Percentiles rank a stretch among this genome's conserved stretches.
These are phyloP conservation scores for Cataglyphis hispanica DNA, from an alignment of 1,140 invertebrate genomes.

Conservation along the genomic window DNA sequence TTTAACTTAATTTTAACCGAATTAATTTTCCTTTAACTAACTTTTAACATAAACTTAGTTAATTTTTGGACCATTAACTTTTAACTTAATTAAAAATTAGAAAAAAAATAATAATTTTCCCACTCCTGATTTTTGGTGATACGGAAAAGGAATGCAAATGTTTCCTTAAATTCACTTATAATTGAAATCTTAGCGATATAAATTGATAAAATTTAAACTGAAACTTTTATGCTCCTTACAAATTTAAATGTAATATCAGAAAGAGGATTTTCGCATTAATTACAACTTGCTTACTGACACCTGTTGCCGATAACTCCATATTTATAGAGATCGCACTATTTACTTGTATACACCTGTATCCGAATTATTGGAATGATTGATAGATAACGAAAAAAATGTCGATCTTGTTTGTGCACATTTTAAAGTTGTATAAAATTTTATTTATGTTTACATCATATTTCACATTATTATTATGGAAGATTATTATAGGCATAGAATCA, in stretches of 20 bases:
- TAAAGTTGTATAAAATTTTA: not conserved
- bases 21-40: no score
- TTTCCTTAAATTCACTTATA: not conserved
- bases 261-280: slow-evolving; percentile 10
- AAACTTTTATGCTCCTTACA: not conserved
- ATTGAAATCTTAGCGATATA: not conserved
- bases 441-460: not conserved
- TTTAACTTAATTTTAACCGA: no score
- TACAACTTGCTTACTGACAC: slow-evolving; percentile 10
- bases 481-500: not conserved
- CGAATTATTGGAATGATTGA: not conserved
- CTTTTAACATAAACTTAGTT: no score
- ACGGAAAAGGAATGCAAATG: not conserved
- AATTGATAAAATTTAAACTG: not conserved
- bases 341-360: not conserved
- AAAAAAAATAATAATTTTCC: no score
- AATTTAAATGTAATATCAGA: not conserved
- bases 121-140: no score
- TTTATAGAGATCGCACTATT: slow-evolving; percentile 27
- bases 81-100: no score
- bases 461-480: not conserved
- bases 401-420: not conserved
- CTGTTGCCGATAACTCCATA: not conserved
- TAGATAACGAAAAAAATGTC: not conserved
- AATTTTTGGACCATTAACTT: no score